Base-by-base conservation (phyloP, 2,888 invertebrate species). In the Epinotia brunnichana region DNA sequence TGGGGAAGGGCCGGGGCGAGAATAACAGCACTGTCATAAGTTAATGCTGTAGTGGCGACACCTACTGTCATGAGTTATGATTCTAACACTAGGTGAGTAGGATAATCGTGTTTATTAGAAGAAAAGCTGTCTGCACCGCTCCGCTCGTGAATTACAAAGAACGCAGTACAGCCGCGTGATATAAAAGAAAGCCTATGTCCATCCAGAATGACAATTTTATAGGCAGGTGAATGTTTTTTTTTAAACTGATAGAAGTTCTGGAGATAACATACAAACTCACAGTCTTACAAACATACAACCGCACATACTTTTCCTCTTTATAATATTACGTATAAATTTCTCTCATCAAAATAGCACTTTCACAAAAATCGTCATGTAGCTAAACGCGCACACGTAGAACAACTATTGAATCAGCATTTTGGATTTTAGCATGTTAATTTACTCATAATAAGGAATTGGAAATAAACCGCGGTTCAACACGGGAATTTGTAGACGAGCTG, bases 41-140 rank as follows among this genome's bases (percentile, higher is more conserved):
- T 71, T 61, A 74, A 69, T 75, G n/a, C 41, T 74, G 77, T 75
- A 70, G 75, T 74, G 75, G 73, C 75, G 77, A 77, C 79, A 74
- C 74, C 60, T 75, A 75, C 74, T 64, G 77, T 75, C 79, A 82
- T 88, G 86, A 88, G 78, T 86, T 86, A 88, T 87, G 84, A 83
- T 85, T 81, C 78, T 80, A 77, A 80, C 79, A 85, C 79, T 87
- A 77, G 84, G 85, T 87, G 84, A 87, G 82, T 82, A 82, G 84
- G 83, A 84, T 86, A 78, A 83, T 80, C 79, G 75, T 82, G 83
- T 82, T 84, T 83, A 82, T 81, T 74, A 4, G 5, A 13, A 29
- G 41, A 54, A 29, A 41, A 54, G 24, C 41, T 35, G n/a, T 2
- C 35, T 7, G 9, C 35, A 35, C 9, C 9, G 35, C 35, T 35